These are phyloP conservation scores for Sabatieria punctata DNA, from an alignment of 2,888 invertebrate species.

Conservation along the genomic window DNA sequence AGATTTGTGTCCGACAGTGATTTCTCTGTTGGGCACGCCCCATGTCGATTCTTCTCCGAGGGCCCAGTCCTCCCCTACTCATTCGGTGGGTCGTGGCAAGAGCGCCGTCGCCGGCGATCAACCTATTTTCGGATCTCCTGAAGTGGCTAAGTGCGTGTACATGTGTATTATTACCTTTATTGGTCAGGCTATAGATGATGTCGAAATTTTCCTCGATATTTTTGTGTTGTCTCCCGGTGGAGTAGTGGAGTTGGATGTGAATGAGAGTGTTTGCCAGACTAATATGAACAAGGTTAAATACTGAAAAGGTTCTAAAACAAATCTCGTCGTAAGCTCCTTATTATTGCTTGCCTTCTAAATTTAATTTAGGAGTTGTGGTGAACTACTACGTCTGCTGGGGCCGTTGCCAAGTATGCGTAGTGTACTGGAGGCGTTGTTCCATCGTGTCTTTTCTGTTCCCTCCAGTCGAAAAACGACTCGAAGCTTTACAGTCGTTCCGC, in stretches of 20 bases:
- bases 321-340: too few relatives aligned
- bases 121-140: slow-evolving; percentile 54
- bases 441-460: slow-evolving; percentile 77
- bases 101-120: background rate
- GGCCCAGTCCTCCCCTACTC: slow-evolving; percentile 39
- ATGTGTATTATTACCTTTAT: slow-evolving; percentile 7
- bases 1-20: slow-evolving; percentile 70
- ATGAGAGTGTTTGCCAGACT: too few relatives aligned
- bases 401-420: slow-evolving; percentile 60
- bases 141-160: slow-evolving; percentile 9
- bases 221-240: too few relatives aligned
- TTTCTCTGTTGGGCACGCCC: slow-evolving; percentile 63
- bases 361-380: slow-evolving; percentile 58
- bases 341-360: too few relatives aligned
- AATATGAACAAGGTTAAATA: too few relatives aligned
- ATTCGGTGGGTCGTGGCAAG: slow-evolving; percentile 47
- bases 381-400: slow-evolving; percentile 69
- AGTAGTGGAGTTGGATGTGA: too few relatives aligned
- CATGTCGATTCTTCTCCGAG: slow-evolving; percentile 39
- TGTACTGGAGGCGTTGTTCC: slow-evolving; percentile 77
- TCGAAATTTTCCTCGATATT: too few relatives aligned
- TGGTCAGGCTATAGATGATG: background rate
- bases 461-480: slow-evolving; percentile 61
- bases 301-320: too few relatives aligned
- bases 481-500: slow-evolving; percentile 61